These are phyloP conservation scores for Melanchra persicariae DNA, from an alignment of 2,888 invertebrate species.

Conservation along the genomic window DNA sequence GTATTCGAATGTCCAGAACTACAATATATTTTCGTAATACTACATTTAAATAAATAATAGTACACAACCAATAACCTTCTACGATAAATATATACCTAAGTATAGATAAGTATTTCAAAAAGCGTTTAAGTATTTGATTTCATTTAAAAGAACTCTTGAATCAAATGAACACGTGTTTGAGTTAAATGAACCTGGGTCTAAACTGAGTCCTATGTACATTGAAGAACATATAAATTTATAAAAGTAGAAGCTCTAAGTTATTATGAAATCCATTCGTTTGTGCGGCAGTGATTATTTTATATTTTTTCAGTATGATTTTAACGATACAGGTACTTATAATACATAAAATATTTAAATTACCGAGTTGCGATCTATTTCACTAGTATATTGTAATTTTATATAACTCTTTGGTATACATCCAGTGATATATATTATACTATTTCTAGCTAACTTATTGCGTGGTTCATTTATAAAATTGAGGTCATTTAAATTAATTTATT, in stretches of 20 bases:
- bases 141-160: constrained; percentile 52
- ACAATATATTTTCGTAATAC: constrained; percentile 77
- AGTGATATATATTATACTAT: constrained; percentile 62
- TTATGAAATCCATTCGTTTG: constrained; percentile 70
- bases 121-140: constrained; percentile 50
- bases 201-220: constrained; percentile 48
- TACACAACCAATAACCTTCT: constrained; percentile 80
- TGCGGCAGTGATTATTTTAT: constrained; percentile 74
- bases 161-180: constrained; percentile 49
- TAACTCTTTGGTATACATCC: constrained; percentile 85
- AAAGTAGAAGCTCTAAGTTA: constrained; percentile 66
- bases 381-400: constrained; percentile 56
- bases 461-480: constrained; percentile 37
- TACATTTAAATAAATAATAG: constrained; percentile 81
- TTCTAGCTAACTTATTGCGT: constrained; percentile 42
- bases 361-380: constrained; percentile 54
- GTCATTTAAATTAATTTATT: constrained; percentile 16
- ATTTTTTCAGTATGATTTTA: constrained; percentile 55
- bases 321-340: constrained; percentile 55
- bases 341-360: constrained; percentile 57
- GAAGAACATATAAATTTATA: constrained; percentile 64
- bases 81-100: constrained; percentile 55
- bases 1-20: constrained; percentile 79
- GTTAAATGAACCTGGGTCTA: constrained; percentile 44
- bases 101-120: constrained; percentile 44